Evolutionary conservation across 2,113 vertebrate genomes (phyloP), one percentile per base, ranked within the genome.

Genomic region (Pomatostomus ruficeps): DNA sequence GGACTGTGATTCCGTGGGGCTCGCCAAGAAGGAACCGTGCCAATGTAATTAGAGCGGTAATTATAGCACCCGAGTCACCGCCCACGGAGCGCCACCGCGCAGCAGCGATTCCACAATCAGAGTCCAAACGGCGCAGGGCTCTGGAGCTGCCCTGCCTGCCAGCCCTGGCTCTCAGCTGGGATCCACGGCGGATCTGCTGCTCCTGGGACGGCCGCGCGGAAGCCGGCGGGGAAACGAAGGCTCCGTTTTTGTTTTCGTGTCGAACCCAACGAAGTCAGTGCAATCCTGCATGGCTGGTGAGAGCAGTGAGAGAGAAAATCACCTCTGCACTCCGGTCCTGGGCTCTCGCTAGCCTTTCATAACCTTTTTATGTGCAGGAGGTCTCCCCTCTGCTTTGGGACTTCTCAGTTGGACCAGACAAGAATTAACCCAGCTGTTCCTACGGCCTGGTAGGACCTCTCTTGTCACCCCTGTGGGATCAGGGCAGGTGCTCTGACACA

Each of bases 11-110:
- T 89, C 65, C 59, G 8, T 4, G 76, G 86, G 87, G 78, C 91
- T 95, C 36, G 86, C 94, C 95, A 96, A 95, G 79, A 87, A 83
- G 94, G 89, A 95, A 96, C 80, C 68, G 38, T 52, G 93, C 95
- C 96, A 95, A 25, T 75, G 94, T 95, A 97, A 95, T 97, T 97
- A 95, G 12, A 92, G 89, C 10, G 89, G 94, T 96, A 97, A 96
- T 97, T 97, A 95, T 24, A 97, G 95, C 95, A 92, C 91, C 12
- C 29, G 68, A 97, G 95, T 95, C 89, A 93, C 94, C 86, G 8
- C 95, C 96, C 96, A 96, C 96, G 84, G 89, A 89, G 68, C 86
- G 84, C 58, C 14, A 23, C 92, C 88, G 91, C 86, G 77, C 51
- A 77, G 85, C 95, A 86, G 15, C 6, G 86, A 81, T 89, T 95